A percentile compares a stretch with the other conserved stretches of the same genome.
Evolutionary conservation across 2,888 invertebrate genomes (phyloP).

Genomic region (Aleiodes leptofemur): DNA sequence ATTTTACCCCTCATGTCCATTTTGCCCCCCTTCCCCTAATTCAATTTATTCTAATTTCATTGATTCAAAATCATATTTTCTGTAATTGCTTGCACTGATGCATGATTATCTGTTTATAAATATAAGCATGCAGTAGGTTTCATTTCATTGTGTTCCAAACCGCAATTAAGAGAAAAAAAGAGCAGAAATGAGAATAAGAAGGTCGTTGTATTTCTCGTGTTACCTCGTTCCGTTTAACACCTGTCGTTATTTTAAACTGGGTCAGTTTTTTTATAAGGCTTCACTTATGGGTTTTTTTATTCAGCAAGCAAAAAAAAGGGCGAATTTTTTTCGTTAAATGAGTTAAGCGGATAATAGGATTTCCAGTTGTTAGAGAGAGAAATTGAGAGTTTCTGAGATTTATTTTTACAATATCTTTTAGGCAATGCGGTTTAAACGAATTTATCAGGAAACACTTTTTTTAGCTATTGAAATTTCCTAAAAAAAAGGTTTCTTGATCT

Average conservation of each 20-base stretch:
- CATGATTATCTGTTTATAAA: slow-evolving; percentile 17
- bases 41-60: background rate
- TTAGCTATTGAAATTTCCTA: no score
- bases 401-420: background rate
- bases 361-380: background rate
- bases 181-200: slow-evolving; percentile 1
- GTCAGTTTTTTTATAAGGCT: background rate
- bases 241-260: slow-evolving; percentile 24
- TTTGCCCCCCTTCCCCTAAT: no score
- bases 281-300: no score
- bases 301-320: background rate
- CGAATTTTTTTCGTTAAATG: background rate
- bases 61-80: slow-evolving; percentile 1
- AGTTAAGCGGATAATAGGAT: background rate
- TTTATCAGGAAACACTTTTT: no score
- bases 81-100: slow-evolving; percentile 32
- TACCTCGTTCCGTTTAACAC: background rate
- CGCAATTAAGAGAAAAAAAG: background rate
- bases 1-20: no score
- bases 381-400: background rate
- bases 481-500: no score
- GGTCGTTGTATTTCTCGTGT: slow-evolving; percentile 22
- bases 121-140: slow-evolving; percentile 7
- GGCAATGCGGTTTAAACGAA: no score
- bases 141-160: slow-evolving; percentile 11